A percentile compares a stretch with the other conserved stretches of the same genome.
phyloP scores from a whole-genome alignment of 1,140 invertebrate genomes.

The Pemphigus obesinymphae region DNA sequence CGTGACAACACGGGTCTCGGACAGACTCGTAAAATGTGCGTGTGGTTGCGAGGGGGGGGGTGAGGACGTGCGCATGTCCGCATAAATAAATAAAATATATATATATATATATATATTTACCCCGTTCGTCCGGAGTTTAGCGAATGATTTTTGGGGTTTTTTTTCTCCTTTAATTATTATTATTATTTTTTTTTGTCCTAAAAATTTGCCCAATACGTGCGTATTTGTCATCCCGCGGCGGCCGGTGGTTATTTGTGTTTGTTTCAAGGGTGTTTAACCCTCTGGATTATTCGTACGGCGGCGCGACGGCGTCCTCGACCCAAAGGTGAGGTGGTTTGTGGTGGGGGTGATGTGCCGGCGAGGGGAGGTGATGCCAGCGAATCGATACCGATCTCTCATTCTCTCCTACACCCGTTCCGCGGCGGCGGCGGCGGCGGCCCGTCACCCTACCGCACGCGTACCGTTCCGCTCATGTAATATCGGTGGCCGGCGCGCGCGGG shows the following conservation, averaged over 20 bases:
- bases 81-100: not conserved
- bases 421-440: no score
- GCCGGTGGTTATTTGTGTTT: conserved; percentile 32
- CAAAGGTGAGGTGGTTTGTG: conserved; percentile 1
- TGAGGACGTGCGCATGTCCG: no score
- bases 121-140: no score
- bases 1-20: no score
- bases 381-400: conserved; percentile 42
- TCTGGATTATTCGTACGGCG: conserved; percentile 39
- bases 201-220: not conserved
- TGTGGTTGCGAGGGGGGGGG: no score
- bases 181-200: not conserved
- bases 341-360: not conserved
- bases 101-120: no score
- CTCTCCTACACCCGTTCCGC: conserved; percentile 28
- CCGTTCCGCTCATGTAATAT: conserved; percentile 25
- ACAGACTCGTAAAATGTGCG: no score
- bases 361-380: conserved; percentile 33
- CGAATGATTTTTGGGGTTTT: no score
- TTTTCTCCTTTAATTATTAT: no score
- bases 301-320: not conserved
- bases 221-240: conserved; percentile 24
- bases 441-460: not conserved
- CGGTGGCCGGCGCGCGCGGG: conserved; percentile 23
- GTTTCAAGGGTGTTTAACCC: conserved; percentile 41